A percentile compares a stretch with the other conserved stretches of the same genome.
These are phyloP conservation scores for Mixornis gularis DNA, from an alignment of 2,113 vertebrate species.

Conservation along the genomic window DNA sequence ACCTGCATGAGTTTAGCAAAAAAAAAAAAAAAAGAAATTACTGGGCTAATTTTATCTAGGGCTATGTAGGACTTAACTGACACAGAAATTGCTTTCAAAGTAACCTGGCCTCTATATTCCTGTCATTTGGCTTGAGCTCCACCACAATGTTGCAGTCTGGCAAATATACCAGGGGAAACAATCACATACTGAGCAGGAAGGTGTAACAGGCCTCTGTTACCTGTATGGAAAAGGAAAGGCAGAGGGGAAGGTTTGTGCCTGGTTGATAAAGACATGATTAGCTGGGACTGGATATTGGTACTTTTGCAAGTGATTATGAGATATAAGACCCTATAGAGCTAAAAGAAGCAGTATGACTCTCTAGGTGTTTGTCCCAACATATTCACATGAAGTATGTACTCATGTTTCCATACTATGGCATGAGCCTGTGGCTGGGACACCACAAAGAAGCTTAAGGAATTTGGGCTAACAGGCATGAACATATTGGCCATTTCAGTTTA, in stretches of 20 bases:
- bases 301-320: neutral
- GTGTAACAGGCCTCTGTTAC: neutral
- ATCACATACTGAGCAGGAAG: neutral
- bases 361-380: neutral
- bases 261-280: neutral
- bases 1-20: neutral
- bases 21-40: neutral
- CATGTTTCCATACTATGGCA: neutral
- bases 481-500: neutral
- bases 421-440: neutral
- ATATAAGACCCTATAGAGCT: neutral
- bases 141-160: neutral
- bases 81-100: neutral
- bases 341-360: neutral
- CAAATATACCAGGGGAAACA: neutral
- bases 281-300: neutral
- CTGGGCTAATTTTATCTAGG: neutral
- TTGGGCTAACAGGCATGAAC: neutral
- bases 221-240: neutral
- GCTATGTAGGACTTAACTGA: neutral
- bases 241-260: neutral
- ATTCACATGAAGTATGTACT: accelerated
- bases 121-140: neutral
- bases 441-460: neutral
- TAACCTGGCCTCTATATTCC: neutral